Percentiles rank a stretch among this genome's conserved stretches.
Conservation (phyloP, 2,888 invertebrate genomes). For the Drosophila prostipennis region DNA sequence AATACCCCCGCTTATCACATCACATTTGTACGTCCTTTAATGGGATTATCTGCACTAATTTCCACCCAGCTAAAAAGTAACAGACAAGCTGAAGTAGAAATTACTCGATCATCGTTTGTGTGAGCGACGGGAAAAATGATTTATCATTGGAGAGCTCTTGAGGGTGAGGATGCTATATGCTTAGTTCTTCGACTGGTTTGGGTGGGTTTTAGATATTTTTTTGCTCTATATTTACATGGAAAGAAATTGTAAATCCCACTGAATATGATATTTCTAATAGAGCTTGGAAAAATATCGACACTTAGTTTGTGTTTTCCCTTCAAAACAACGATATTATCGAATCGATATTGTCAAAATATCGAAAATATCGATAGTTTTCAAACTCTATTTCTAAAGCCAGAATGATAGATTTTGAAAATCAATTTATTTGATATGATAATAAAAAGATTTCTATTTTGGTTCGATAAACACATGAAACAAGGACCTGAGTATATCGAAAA, state of each 20-base stretch:
- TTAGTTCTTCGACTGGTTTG: constrained; percentile 9
- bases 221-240: neutral
- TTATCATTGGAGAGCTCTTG: constrained; percentile 69
- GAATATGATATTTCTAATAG: no score
- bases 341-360: no score
- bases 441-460: no score
- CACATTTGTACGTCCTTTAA: constrained; percentile 40
- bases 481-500: no score
- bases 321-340: no score
- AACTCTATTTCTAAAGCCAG: no score
- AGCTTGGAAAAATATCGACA: no score
- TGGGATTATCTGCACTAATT: constrained; percentile 74
- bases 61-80: constrained; percentile 19
- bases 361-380: no score
- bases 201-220: constrained; percentile 1
- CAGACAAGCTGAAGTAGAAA: constrained; percentile 46
- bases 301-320: no score
- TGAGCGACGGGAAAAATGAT: constrained; percentile 56
- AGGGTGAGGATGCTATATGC: constrained; percentile 44
- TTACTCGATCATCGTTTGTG: constrained; percentile 28
- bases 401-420: no score
- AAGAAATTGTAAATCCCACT: neutral
- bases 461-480: no score
- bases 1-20: neutral
- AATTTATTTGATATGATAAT: no score